Base-by-base conservation (phyloP, 2,888 invertebrate species). In the Platycheirus rosarum region DNA sequence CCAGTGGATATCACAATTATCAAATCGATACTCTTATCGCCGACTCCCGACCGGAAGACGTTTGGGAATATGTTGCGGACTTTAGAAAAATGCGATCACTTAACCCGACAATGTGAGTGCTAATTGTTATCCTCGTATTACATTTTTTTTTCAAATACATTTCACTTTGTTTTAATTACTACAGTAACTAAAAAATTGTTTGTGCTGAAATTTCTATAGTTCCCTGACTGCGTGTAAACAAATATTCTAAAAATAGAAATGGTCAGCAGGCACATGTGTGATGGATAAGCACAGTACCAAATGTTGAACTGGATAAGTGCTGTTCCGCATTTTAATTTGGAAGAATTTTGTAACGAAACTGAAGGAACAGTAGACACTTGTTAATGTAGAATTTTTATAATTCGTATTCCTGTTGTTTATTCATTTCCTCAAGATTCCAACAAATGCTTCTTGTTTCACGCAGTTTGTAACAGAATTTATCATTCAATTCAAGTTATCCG, bases 51-150 rank as follows among this genome's bases (percentile, higher is more conserved):
- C 93, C 95, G 14, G 92, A 92, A 86, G 91, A 90, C 26, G 93
- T 94, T 32, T 95, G 95, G 95, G 94, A 94, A 88, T 95, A 92
- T 89, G 93, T 95, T n/a, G 93, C 95, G 0, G 95, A 95, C 89
- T 95, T 95, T 86, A 94, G 93, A 86, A 94, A 95, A 88, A 93
- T 94, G 93, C 93, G 93, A 86, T 91, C 92, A 85, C 90, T 95
- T 29, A 95, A 95, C 89, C 95, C 95, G 14, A 93, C 94, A 14
- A 93, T 95, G 95, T 95, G 90, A 92, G 93, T 92, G 32, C 11
- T 13, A 23, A 44, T 32, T 29, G 40, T 29, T 40, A 35, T 29
- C 29, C 29, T 7, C 5, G 29, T 32, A 23, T 3, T 32, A n/a
- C 8, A 32, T 35, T 29, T 35, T 40, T 26, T 32, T 9, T 18